Conservation (phyloP, 2,888 invertebrate genomes). For the Pseudococcus jackbeardsleyi region DNA sequence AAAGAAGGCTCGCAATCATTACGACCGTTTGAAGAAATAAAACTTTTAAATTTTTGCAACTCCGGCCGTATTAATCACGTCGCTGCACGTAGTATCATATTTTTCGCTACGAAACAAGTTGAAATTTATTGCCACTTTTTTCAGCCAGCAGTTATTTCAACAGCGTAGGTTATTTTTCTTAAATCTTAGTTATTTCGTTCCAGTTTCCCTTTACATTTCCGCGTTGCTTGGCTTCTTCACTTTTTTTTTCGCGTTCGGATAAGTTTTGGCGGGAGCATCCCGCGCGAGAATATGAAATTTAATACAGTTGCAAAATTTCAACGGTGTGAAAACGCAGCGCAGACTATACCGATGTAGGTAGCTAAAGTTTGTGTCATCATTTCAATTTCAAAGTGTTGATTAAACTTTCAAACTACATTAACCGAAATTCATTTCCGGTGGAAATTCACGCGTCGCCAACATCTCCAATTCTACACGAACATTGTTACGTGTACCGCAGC, state of each 20-base stretch:
- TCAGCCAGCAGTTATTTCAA: conserved; percentile 30
- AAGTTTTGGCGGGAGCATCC: background rate
- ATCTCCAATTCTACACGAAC: background rate
- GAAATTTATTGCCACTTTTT: conserved; percentile 33
- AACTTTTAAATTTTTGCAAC: conserved; percentile 6
- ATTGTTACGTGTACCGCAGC: background rate
- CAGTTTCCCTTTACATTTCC: conserved; percentile 29
- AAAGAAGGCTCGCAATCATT: background rate
- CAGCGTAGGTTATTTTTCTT: conserved; percentile 32
- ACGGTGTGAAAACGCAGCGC: background rate
- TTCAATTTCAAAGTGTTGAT: conserved; percentile 40
- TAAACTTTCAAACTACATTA: conserved; percentile 33
- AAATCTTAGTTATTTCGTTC: conserved; percentile 37
- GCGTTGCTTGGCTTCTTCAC: background rate
- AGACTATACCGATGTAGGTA: background rate
- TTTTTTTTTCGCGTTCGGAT: background rate
- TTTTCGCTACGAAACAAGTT: conserved; percentile 19
- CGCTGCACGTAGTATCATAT: conserved; percentile 18
- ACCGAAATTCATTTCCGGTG: conserved; percentile 37
- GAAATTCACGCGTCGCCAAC: background rate
- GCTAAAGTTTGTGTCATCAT: conserved; percentile 24
- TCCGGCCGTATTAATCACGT: conserved; percentile 11
- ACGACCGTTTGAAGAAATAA: conserved; percentile 33
- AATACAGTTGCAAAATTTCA: conserved; percentile 27
- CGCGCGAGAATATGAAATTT: background rate